Evolutionary conservation across 2,113 vertebrate genomes (phyloP).

Genomic region (Sminthopsis crassicaudata): DNA sequence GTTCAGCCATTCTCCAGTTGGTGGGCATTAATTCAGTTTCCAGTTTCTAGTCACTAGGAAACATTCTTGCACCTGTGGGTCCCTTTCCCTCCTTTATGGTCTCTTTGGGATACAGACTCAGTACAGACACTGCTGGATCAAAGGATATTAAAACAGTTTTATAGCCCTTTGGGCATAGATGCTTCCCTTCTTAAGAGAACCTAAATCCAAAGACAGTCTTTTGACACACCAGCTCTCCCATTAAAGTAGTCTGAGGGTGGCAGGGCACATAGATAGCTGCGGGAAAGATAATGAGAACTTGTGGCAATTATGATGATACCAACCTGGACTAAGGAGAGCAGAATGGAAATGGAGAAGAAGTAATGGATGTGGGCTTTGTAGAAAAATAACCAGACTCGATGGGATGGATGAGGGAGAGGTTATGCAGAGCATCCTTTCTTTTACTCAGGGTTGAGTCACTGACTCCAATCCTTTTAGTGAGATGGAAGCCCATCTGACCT

Average conservation of each 20-base stretch:
- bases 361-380: not conserved
- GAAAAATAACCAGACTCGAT: not conserved
- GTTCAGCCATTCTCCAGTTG: too few species aligned
- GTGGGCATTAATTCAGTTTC: too few species aligned
- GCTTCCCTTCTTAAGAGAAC: not conserved
- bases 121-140: too few species aligned
- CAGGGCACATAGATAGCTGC: not conserved
- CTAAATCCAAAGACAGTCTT: not conserved
- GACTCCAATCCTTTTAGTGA: not conserved
- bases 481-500: too few species aligned
- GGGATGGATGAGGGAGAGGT: not conserved
- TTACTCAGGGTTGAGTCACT: not conserved
- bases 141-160: too few species aligned
- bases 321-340: not conserved
- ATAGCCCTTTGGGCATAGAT: not conserved
- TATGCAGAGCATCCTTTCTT: not conserved
- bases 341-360: not conserved
- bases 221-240: not conserved
- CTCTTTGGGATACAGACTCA: too few species aligned
- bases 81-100: too few species aligned
- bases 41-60: too few species aligned
- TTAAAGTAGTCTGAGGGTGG: not conserved
- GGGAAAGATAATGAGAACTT: not conserved
- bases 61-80: too few species aligned
- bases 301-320: not conserved